Base-by-base conservation (phyloP, 2,797 vertebrate genomes). In the Scyliorhinus canicula region DNA sequence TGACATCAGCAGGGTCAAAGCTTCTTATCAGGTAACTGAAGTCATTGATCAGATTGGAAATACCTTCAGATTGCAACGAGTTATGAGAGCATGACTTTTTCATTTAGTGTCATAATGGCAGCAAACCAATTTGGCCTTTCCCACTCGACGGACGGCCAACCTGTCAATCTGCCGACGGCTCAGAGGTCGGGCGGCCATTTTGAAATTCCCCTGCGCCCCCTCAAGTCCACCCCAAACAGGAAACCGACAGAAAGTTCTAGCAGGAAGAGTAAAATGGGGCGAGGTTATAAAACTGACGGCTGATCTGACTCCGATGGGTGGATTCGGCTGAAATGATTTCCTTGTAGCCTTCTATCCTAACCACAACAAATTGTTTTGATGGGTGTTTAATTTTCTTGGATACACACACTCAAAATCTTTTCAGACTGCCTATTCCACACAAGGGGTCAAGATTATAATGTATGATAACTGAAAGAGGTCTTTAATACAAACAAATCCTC, bases 401-500 rank as follows among this genome's bases (percentile, higher is more conserved):
- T 40, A 65, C 24, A 24, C 57, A 65, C 0, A 8, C n/a, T 26
- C 24, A 16, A 24, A 91, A 91, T 91, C 57, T 91, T 65, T 65
- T 65, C 57, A 65, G n/a, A 26, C 44, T 26, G n/a, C 60, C 60
- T 24, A 5, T 44, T 44, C n/a, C 60, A 44, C 60, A 35, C 88
- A 65, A 40, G 8, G 79, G 88, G 44, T 91, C 88, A 63, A 65
- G 88, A 44, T 44, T n/a, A 91, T 21, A 24, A 65, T 91, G n/a
- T 44, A 44, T 91, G 88, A 44, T 91, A 91, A 65, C 19, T 44
- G 57, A 35, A 63, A 65, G 63, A 63, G 88, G 88, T 90, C 55
- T 57, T 60, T 90, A 90, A 90, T 90, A 40, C 88, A 40, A 91
- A 9, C 57, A 12, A 44, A 91, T 44, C 40, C 88, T 91, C 88